These are phyloP conservation scores for human DNA, from an alignment of 2,113 vertebrate genomes.

Conservation along the genomic window GRCh38 chr14:82385001-82385500, in stretches of 20 bases:
- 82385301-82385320: conserved; percentile 45
- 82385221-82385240: conserved; percentile 63
- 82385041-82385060: conserved; percentile 28
- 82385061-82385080: conserved; percentile 43
- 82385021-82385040: background rate
- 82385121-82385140: conserved; percentile 62
- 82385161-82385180: conserved; percentile 55
- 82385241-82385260: conserved; percentile 41
- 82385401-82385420: background rate
- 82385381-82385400: conserved; percentile 24
- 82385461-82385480: background rate
- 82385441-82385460: conserved; percentile 6
- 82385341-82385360: conserved; percentile 51
- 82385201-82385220: conserved; percentile 61
- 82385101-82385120: conserved; percentile 16
- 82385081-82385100: background rate
- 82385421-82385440: background rate
- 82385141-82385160: conserved; percentile 53
- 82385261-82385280: conserved; percentile 63
- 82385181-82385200: conserved; percentile 68
- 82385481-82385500: background rate
- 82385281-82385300: conserved; percentile 57
- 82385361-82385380: conserved; percentile 43
- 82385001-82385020: conserved; percentile 17
- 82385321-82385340: conserved; percentile 55